phyloP scores from a whole-genome alignment of 2,113 vertebrate genomes.

The Helogale parvula region DNA sequence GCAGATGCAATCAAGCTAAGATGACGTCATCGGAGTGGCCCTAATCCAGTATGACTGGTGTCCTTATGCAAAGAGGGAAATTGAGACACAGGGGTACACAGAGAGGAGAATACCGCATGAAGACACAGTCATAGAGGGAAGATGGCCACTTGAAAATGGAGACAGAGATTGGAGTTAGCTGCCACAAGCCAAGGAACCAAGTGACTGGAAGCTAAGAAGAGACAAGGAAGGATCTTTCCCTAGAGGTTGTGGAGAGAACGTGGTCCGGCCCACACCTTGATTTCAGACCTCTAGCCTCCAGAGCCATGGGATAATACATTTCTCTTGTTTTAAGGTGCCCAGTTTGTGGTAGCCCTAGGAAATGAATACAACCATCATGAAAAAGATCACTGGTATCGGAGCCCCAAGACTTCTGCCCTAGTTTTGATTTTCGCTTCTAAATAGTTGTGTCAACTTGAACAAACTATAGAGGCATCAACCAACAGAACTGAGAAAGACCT shows the following conservation, averaged over 20 bases:
- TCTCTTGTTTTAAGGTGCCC: neutral
- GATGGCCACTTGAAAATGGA: fast-evolving
- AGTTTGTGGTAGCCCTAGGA: neutral
- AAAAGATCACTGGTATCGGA: neutral
- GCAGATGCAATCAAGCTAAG: neutral
- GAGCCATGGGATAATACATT: neutral
- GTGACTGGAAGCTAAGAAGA: neutral
- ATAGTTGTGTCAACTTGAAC: neutral
- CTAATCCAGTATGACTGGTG: neutral
- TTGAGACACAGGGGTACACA: neutral
- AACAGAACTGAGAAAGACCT: neutral
- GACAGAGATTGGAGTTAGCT: neutral
- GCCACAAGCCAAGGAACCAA: neutral
- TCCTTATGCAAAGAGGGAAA: neutral
- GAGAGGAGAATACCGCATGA: fast-evolving
- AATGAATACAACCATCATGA: neutral
- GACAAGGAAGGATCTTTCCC: neutral
- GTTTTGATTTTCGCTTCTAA: neutral
- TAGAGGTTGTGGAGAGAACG: neutral
- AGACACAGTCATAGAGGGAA: neutral
- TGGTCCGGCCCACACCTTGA: neutral
- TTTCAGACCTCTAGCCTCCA: neutral
- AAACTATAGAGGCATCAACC: neutral
- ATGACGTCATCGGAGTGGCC: neutral
- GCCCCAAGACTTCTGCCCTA: neutral